Base-by-base conservation (phyloP, 2,797 vertebrate genomes). In the Amazonetta brasiliensis region DNA sequence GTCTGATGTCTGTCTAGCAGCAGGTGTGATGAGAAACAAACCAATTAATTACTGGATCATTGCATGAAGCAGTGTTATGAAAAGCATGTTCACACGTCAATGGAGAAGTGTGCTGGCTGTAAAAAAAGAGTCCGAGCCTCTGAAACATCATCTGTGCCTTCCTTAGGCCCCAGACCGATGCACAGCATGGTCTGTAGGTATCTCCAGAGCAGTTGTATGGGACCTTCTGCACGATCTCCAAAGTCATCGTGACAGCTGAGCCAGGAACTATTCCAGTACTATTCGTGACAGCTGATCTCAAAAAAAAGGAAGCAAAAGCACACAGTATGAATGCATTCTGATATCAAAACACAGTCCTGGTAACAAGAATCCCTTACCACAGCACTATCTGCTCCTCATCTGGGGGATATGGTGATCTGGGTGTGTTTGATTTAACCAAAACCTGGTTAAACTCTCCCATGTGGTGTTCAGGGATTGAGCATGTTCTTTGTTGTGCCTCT, bases 181-280 rank as follows among this genome's bases (percentile, higher is more conserved):
- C n/a, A 63, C 56, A 21, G 20, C 7, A 5, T 5, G 25, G 20
- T 72, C 69, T 91, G 60, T 15, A 74, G 64, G 11, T 79, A 18
- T 77, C 84, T 30, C 26, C 1, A 35, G 48, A 48, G 35, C 0
- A 1, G 15, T 43, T 44, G 17, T 2, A 0, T 60, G 21, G 43
- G 20, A 74, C 71, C n/a, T 79, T 13, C 39, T 79, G 25, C 11
- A 37, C 26, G 5, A 64, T 68, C 30, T 8, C 16, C n/a, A 60
- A 84, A 55, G 41, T 28, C 48, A 30, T 43, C 16, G 11, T 1
- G 0, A 22, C 22, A 68, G 9, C 26, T 62, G 17, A 66, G 20
- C 50, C 30, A 52, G 1, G 1, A 46, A 10, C 6, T 18, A 12
- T 3, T 28, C 64, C 41, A 43, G 41, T 43, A 43, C 17, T 43